These are phyloP conservation scores for Sapayoa aenigma DNA, from an alignment of 2,113 vertebrate species.

Conservation along the genomic window DNA sequence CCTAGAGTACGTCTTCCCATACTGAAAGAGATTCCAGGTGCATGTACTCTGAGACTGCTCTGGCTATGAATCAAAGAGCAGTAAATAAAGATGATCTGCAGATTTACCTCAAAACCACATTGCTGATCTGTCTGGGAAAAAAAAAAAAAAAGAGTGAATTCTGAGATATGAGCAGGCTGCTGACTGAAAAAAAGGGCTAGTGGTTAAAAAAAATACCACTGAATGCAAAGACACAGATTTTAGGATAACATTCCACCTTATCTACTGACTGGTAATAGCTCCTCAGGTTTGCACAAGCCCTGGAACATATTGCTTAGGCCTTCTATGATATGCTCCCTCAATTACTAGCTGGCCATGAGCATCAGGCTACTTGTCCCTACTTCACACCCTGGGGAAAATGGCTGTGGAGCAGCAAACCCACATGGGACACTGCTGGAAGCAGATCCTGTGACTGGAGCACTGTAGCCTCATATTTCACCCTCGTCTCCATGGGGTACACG, in stretches of 20 bases:
- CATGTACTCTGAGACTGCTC: not conserved
- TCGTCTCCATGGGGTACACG: not conserved
- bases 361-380: not conserved
- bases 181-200: not conserved
- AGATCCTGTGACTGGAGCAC: not conserved
- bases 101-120: not conserved
- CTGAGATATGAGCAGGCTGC: not conserved
- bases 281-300: not conserved
- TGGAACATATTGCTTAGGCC: not conserved
- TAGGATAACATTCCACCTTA: not conserved
- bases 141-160: not conserved
- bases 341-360: not conserved
- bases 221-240: not conserved
- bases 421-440: not conserved
- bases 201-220: not conserved
- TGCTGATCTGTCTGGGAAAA: not conserved
- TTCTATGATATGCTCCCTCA: not conserved
- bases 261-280: not conserved
- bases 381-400: not conserved
- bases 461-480: not conserved
- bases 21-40: constrained; percentile 4
- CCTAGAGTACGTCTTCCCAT: not conserved
- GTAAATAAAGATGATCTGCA: not conserved
- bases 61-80: not conserved
- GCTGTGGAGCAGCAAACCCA: not conserved